Evolutionary conservation across 2,797 vertebrate species (phyloP).

Genomic region (Periophthalmus magnuspinnatus): DNA sequence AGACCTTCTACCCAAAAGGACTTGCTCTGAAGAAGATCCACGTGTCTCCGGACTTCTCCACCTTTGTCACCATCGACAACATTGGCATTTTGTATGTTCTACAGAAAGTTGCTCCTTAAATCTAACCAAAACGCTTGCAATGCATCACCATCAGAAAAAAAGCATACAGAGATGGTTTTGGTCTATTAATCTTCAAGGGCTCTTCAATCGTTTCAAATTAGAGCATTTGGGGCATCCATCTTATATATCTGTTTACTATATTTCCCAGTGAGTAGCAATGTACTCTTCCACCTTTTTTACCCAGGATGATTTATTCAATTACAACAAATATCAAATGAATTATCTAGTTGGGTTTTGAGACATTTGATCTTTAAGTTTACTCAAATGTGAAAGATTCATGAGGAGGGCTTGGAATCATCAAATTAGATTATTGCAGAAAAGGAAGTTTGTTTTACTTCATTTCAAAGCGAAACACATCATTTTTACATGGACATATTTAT

Average conservation of each 20-base stretch:
- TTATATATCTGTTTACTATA: background rate
- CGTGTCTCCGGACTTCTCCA: conserved; percentile 86
- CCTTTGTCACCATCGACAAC: conserved; percentile 92
- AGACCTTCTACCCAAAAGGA: conserved; percentile 93
- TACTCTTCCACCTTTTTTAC: background rate
- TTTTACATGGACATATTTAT: background rate
- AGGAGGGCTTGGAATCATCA: background rate
- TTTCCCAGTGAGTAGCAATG: background rate
- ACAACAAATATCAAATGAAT: background rate
- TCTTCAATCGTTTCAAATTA: conserved; percentile 4
- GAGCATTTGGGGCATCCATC: background rate
- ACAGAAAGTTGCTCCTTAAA: conserved; percentile 59
- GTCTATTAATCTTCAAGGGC: background rate
- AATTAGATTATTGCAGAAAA: background rate
- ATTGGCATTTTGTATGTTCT: conserved; percentile 94
- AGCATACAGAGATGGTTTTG: background rate
- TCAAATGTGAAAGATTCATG: conserved; percentile 38
- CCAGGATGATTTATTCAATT: background rate
- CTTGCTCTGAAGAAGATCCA: conserved; percentile 87
- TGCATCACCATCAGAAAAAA: background rate
- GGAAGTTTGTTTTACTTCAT: background rate
- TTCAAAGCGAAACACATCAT: background rate
- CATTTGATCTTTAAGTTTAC: background rate
- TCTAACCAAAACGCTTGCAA: background rate
- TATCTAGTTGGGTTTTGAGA: background rate